Conservation (phyloP, 2,888 invertebrate genomes). For the Strigamia crassipes region DNA sequence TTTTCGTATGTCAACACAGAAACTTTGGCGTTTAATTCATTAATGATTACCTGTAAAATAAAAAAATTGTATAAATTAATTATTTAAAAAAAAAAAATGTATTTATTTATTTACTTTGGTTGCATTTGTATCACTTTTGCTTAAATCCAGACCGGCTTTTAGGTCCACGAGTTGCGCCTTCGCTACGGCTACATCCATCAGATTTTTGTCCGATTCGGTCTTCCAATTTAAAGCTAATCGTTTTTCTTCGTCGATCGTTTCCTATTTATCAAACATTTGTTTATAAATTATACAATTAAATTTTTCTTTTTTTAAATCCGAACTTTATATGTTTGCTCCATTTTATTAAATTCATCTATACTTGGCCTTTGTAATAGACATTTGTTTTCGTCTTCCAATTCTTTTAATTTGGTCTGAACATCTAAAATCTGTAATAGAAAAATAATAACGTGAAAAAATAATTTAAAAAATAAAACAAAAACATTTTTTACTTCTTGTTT, state of each 20-base stretch:
- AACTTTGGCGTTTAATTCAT: not conserved
- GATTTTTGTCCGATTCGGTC: not conserved
- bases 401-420: not conserved
- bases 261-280: not conserved
- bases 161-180: not conserved
- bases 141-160: not conserved
- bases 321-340: not conserved
- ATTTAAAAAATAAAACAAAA: not conserved
- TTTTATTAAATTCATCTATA: not conserved
- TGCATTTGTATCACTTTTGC: not conserved
- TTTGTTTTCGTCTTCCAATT: not conserved
- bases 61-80: not conserved
- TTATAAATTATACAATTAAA: not conserved
- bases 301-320: not conserved
- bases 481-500: not conserved
- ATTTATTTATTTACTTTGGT: not conserved
- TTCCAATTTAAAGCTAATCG: not conserved
- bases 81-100: not conserved
- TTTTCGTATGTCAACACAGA: not conserved
- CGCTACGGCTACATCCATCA: constrained; percentile 1
- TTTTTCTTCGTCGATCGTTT: not conserved
- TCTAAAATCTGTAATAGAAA: not conserved
- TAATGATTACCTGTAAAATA: not conserved
- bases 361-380: not conserved
- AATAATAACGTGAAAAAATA: not conserved